Conservation (phyloP, 2,888 invertebrate genomes). For the Autographa gamma region DNA sequence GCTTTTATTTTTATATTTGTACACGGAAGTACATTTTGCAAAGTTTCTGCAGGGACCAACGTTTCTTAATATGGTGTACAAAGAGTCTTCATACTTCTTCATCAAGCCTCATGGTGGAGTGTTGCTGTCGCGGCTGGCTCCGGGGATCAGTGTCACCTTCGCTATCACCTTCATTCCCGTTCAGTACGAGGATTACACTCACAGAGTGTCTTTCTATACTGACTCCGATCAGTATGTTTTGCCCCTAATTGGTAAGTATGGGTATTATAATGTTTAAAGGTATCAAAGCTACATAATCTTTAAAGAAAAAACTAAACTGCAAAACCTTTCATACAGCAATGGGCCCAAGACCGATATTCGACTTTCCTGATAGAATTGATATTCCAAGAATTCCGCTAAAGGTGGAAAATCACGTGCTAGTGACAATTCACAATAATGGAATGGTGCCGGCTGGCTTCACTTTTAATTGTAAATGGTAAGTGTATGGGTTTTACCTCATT, state of each 20-base stretch:
- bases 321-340: constrained; percentile 70
- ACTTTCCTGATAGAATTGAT: constrained; percentile 77
- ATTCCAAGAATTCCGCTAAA: constrained; percentile 78
- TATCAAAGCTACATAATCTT: neutral
- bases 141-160: constrained; percentile 91
- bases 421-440: constrained; percentile 75
- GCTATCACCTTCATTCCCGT: constrained; percentile 90
- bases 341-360: constrained; percentile 81
- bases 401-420: constrained; percentile 68
- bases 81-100: constrained; percentile 86
- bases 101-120: constrained; percentile 81
- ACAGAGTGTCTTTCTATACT: constrained; percentile 86
- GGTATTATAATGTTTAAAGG: neutral
- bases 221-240: constrained; percentile 87
- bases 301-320: neutral
- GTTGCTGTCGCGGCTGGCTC: constrained; percentile 89
- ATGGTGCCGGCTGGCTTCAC: constrained; percentile 75
- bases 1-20: neutral
- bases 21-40: neutral
- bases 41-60: constrained; percentile 83
- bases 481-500: neutral
- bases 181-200: constrained; percentile 87
- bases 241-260: constrained; percentile 88
- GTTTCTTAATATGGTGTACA: constrained; percentile 82
- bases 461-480: constrained; percentile 74